Base-by-base conservation (phyloP, 1,140 invertebrate species). In the Sinonovacula constricta region DNA sequence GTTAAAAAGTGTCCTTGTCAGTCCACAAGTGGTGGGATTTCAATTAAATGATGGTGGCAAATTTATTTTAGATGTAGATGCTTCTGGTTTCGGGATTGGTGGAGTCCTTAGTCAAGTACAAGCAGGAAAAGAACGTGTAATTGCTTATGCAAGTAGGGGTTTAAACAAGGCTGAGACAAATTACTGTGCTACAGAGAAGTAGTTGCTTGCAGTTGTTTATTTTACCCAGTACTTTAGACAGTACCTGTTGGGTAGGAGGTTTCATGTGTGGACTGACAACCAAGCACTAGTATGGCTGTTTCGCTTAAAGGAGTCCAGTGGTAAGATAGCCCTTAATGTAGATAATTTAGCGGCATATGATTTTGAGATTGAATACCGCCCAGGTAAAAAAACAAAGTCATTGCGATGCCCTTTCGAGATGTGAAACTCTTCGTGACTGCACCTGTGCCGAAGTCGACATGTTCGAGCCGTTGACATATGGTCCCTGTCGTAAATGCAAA, bases 161-260 rank as follows among this genome's bases (percentile, higher is more conserved):
- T 75, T 87, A 5, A 80, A 26, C 28, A 67, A 31, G 26, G 79
- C 90, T 18, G 91, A 94, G 84, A 78, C 84, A 72, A 91, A 91
- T 15, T 94, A 93, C 82, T 85, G 84, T 63, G 66, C 68, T 3
- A 84, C 84, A 18, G 1, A 60, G 5, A 80, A 77, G 49, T 78
- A 86, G 66, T 49, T 85, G 7, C 70, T 83, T 4, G 81, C 83
- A 53, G 68, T 79, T 15, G 18, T 63, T 74, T 31, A 82, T 85
- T 15, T n/a, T n/a, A n/a, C n/a, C n/a, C n/a, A n/a, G n/a, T n/a
- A n/a, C n/a, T n/a, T n/a, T n/a, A n/a, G n/a, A n/a, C n/a, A n/a
- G n/a, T n/a, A n/a, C n/a, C n/a, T n/a, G n/a, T n/a, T n/a, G n/a
- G n/a, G n/a, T n/a, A 22, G 63, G 62, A 39, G 53, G 12, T 80